Evolutionary conservation across 2,888 invertebrate genomes (phyloP), one percentile per base, ranked within the genome.

Genomic region (Dione vanillae): DNA sequence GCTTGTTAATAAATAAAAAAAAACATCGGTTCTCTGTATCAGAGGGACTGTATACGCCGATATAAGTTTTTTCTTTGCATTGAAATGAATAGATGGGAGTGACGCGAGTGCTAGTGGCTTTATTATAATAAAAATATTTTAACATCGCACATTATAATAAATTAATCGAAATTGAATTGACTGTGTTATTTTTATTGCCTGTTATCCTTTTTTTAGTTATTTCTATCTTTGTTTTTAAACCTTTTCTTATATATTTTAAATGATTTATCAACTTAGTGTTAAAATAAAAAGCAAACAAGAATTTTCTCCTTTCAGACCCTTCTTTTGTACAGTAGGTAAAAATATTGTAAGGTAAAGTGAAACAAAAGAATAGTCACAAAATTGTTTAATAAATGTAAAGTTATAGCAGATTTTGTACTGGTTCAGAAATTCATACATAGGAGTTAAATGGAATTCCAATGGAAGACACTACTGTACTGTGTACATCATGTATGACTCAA

Each of bases 111-210:
- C 84, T 86, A 84, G 86, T 87, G 88, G 92, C 92, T 93, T 92
- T 90, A 91, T 89, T 88, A 88, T 92, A 84, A 85, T 86, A 90
- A 91, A 91, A 87, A 88, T 92, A 91, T 92, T 92, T 92, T 93
- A 93, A 93, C 93, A 93, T 92, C 92, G 92, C 93, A 93, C 93
- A 92, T 92, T 89, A 91, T 89, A 92, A 92, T 92, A 93, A 93
- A 93, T 93, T 92, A 93, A 93, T 93, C 92, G 85, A 92, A 92
- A 91, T 90, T 90, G 85, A 82, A 69, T 75, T 62, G 80, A 37
- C n/a, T 84, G 86, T 80, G 86, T 80, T 75, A 78, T 80, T 79
- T 74, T 16, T 40, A 51, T 37, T 52, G 37, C 45, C 20, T 35
- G 10, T 61, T 45, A 10, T 27, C 43, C 43, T 9, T 43, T 58